Percentiles rank a stretch among this genome's conserved stretches.
Evolutionary conservation across 1,140 invertebrate genomes (phyloP).

Genomic region (Bombus polaris): DNA sequence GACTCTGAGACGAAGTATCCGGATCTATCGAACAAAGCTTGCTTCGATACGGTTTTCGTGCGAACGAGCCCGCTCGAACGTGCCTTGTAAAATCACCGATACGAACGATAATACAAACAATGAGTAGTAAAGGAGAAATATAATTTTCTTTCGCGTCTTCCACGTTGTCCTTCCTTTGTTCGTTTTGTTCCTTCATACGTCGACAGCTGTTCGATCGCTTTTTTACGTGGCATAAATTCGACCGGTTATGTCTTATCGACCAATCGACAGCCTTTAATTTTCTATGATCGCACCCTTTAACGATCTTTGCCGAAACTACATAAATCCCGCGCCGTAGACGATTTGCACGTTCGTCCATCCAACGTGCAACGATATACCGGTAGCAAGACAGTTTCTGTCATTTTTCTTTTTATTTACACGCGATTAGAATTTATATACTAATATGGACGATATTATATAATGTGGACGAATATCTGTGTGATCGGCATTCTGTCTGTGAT

Average conservation of each 20-base stretch:
- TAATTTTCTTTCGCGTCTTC: conserved; percentile 5
- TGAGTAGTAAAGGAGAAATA: conserved; percentile 30
- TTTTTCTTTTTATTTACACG: background rate
- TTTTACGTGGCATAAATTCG: background rate
- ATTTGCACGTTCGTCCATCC: background rate
- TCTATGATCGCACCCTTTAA: background rate
- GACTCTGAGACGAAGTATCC: background rate
- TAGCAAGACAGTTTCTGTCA: background rate
- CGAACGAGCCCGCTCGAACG: background rate
- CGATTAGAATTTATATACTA: background rate
- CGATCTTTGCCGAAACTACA: background rate
- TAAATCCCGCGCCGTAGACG: background rate
- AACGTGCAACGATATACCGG: no score
- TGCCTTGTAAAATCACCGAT: conserved; percentile 37
- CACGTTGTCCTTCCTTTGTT: background rate
- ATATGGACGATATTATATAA: background rate
- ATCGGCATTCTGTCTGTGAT: background rate
- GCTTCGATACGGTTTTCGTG: background rate
- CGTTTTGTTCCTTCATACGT: background rate
- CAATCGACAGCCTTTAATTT: background rate
- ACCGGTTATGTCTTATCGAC: background rate
- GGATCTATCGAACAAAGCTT: background rate
- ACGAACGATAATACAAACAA: conserved; percentile 49
- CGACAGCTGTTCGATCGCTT: background rate
- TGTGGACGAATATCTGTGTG: background rate